phyloP scores from a whole-genome alignment of 2,797 vertebrate species.

The Orientallactaga sibirica region DNA sequence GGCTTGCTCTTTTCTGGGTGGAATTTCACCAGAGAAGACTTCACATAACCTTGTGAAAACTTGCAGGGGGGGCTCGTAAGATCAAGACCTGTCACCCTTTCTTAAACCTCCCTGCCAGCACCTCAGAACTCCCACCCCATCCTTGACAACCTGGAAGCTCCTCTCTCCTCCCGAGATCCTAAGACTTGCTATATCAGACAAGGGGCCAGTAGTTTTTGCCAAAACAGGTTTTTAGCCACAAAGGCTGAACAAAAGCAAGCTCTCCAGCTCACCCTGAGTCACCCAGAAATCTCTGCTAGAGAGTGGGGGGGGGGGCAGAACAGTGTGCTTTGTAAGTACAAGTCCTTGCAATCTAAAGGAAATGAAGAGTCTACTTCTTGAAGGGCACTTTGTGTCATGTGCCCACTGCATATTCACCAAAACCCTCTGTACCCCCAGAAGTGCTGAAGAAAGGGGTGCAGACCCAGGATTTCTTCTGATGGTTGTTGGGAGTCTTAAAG shows the following conservation, averaged over 20 bases:
- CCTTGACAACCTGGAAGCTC: neutral
- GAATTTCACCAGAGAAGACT: neutral
- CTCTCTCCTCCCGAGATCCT: neutral
- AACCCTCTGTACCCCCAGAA: neutral
- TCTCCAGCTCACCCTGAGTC: slow-evolving; percentile 61
- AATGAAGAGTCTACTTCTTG: neutral
- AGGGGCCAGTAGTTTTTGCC: slow-evolving; percentile 39
- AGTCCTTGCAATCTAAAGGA: neutral
- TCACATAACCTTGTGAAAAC: neutral
- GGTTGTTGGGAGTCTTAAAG: neutral
- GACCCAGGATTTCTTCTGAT: slow-evolving; percentile 59
- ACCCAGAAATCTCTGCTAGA: slow-evolving; percentile 55
- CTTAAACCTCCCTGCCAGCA: neutral
- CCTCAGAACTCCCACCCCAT: too few relatives aligned
- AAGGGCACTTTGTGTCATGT: neutral
- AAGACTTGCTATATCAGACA: slow-evolving; percentile 24
- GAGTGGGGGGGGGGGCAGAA: accelerated
- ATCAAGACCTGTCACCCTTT: neutral
- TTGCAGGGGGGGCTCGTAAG: neutral
- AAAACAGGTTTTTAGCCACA: slow-evolving; percentile 64
- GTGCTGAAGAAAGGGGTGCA: neutral
- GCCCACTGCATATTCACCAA: neutral
- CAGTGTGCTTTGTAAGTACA: slow-evolving; percentile 7
- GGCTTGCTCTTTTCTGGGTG: neutral
- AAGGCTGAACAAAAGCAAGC: slow-evolving; percentile 66